These are phyloP conservation scores for Beris chalybata DNA, from an alignment of 2,888 invertebrate genomes.

Conservation along the genomic window DNA sequence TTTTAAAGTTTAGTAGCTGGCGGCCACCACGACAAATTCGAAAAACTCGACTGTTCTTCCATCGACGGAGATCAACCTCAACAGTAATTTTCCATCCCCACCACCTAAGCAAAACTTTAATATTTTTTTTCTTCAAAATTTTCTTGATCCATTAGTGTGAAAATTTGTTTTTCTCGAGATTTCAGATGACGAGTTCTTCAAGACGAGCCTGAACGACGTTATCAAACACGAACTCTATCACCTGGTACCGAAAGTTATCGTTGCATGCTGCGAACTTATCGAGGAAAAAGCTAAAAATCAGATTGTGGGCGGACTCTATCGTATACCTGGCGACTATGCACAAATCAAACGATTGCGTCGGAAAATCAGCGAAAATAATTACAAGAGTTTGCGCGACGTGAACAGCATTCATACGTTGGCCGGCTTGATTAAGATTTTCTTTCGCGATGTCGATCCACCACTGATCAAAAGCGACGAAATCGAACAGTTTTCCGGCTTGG, in stretches of 20 bases:
- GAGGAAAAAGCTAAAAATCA: conserved; percentile 23
- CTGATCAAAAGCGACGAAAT: conserved; percentile 23
- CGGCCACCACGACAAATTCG: conserved; percentile 12
- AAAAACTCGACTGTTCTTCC: conserved; percentile 17
- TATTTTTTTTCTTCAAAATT: not conserved
- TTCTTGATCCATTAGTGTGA: not conserved
- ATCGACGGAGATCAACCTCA: conserved; percentile 13
- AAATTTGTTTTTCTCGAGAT: not conserved
- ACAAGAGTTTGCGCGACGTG: conserved; percentile 16
- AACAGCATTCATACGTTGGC: conserved; percentile 25
- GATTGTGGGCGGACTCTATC: conserved; percentile 22
- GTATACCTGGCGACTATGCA: conserved; percentile 22
- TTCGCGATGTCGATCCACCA: conserved; percentile 27
- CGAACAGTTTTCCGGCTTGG: conserved; percentile 18
- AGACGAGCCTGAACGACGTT: conserved; percentile 4
- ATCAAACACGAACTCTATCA: conserved; percentile 15
- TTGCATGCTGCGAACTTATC: conserved; percentile 23
- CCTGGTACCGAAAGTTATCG: conserved; percentile 17
- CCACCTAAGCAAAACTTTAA: not conserved
- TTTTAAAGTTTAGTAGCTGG: conserved; percentile 13
- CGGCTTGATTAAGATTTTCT: conserved; percentile 21
- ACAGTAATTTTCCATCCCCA: not conserved
- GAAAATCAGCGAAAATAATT: conserved; percentile 20
- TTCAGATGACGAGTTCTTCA: conserved; percentile 2
- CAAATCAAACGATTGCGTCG: conserved; percentile 26